Conservation (phyloP, 1,140 invertebrate species). For the Drosophila sp. region DNA sequence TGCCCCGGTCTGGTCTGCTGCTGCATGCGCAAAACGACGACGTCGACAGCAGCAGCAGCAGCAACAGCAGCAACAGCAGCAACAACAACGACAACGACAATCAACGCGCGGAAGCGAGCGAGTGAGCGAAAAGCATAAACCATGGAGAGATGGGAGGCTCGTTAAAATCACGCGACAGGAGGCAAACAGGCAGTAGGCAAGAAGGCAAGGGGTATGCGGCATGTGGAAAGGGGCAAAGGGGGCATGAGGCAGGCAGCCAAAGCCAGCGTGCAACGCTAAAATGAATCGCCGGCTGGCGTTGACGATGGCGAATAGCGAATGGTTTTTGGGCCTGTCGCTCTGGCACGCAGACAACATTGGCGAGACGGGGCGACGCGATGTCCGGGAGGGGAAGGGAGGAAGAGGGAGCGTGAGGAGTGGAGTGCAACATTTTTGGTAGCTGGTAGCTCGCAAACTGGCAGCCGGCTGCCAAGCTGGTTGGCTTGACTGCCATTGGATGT, state of each 20-base stretch:
- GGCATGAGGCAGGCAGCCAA: slow-evolving; percentile 37
- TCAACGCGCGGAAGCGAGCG: slow-evolving; percentile 77
- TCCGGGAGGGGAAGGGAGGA: neutral
- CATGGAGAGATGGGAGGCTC: slow-evolving; percentile 75
- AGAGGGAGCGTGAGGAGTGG: neutral
- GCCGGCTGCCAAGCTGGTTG: slow-evolving; percentile 15
- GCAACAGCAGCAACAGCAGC: slow-evolving; percentile 33
- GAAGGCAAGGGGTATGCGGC: neutral
- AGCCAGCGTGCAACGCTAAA: slow-evolving; percentile 31
- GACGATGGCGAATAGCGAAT: slow-evolving; percentile 23
- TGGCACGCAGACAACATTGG: slow-evolving; percentile 24
- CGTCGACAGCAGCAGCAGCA: slow-evolving; percentile 21
- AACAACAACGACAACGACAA: slow-evolving; percentile 64
- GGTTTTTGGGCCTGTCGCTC: slow-evolving; percentile 40
- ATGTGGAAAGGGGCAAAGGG: slow-evolving; percentile 15
- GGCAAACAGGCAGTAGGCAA: slow-evolving; percentile 46
- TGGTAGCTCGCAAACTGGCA: slow-evolving; percentile 5
- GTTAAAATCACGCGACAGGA: slow-evolving; percentile 80
- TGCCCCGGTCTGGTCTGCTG: slow-evolving; percentile 32
- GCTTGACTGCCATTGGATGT: slow-evolving; percentile 31
- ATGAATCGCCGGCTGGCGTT: slow-evolving; percentile 26
- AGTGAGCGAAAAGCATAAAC: slow-evolving; percentile 80
- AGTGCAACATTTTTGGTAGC: slow-evolving; percentile 42
- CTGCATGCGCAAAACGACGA: slow-evolving; percentile 25
- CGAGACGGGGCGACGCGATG: neutral